phyloP scores from a whole-genome alignment of 2,113 vertebrate species.

The Triplophysa tibetana region DNA sequence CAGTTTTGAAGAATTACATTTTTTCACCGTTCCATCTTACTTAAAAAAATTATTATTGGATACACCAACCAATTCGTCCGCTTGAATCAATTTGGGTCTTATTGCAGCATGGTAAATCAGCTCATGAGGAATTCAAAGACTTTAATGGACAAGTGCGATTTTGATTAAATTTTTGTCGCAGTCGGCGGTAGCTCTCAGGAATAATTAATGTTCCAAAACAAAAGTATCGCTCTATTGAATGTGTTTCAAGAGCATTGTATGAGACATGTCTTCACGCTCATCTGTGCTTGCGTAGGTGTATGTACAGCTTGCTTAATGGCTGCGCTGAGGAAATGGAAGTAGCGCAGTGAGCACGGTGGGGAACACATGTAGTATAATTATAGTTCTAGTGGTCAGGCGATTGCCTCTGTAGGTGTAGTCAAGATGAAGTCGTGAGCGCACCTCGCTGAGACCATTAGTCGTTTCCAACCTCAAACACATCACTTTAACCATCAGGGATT shows the following conservation, averaged over 20 bases:
- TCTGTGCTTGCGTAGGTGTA: constrained; percentile 23
- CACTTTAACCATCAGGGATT: constrained; percentile 36
- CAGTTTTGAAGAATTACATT: constrained; percentile 32
- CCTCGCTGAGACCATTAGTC: constrained; percentile 26
- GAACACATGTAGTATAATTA: constrained; percentile 43
- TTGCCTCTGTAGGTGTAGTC: constrained; percentile 41
- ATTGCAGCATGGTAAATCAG: constrained; percentile 51
- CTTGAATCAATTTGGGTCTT: constrained; percentile 54
- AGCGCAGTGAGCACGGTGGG: constrained; percentile 13
- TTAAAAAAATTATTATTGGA: constrained; percentile 40
- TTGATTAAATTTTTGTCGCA: constrained; percentile 46
- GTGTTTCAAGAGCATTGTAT: constrained; percentile 13
- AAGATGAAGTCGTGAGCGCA: constrained; percentile 29
- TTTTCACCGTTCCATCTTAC: constrained; percentile 32
- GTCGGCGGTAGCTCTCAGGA: constrained; percentile 3
- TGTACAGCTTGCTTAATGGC: constrained; percentile 55
- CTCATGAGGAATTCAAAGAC: constrained; percentile 39
- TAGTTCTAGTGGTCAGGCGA: constrained; percentile 40
- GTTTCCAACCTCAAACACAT: constrained; percentile 35
- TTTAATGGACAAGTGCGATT: constrained; percentile 50
- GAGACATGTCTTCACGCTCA: not conserved
- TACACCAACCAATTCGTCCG: constrained; percentile 24
- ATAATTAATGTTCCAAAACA: constrained; percentile 46
- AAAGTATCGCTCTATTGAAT: constrained; percentile 26
- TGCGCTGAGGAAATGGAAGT: constrained; percentile 36